Percentiles rank a stretch among this genome's conserved stretches.
Conservation (phyloP, 2,797 vertebrate genomes). For the Peromyscus eremicus region DNA sequence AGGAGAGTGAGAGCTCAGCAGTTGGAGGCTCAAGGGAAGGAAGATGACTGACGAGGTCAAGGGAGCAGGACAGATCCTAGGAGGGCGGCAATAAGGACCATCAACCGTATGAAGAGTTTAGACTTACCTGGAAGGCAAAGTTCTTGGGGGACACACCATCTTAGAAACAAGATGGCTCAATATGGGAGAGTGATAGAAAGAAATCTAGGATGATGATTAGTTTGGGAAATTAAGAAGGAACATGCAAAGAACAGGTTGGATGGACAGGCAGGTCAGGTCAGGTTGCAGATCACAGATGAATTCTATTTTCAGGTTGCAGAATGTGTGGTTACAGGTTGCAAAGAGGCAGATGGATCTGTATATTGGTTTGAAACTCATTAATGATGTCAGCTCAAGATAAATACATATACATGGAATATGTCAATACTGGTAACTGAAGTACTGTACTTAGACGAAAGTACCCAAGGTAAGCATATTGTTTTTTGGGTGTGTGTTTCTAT, state of each 20-base stretch:
- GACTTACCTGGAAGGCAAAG: neutral
- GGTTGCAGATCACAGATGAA: neutral
- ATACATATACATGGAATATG: conserved; percentile 5
- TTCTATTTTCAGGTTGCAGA: conserved; percentile 42
- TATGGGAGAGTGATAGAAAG: neutral
- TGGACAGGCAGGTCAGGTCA: neutral
- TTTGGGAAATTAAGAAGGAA: conserved; percentile 24
- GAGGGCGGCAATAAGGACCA: no score
- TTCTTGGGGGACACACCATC: neutral
- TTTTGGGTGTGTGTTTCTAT: neutral
- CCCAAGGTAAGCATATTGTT: conserved; percentile 17
- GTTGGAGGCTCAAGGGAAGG: neutral
- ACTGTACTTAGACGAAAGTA: neutral
- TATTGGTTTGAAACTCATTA: neutral
- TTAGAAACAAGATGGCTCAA: conserved; percentile 49
- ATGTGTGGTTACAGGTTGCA: neutral
- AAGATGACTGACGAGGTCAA: neutral
- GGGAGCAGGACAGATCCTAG: neutral
- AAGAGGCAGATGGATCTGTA: conserved; percentile 22
- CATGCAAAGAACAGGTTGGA: neutral
- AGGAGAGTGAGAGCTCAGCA: neutral
- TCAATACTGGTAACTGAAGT: conserved; percentile 10
- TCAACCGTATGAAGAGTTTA: neutral
- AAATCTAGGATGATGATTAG: neutral
- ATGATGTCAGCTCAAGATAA: conserved; percentile 11